phyloP scores from a whole-genome alignment of 2,113 vertebrate genomes.

The Callospermophilus lateralis region DNA sequence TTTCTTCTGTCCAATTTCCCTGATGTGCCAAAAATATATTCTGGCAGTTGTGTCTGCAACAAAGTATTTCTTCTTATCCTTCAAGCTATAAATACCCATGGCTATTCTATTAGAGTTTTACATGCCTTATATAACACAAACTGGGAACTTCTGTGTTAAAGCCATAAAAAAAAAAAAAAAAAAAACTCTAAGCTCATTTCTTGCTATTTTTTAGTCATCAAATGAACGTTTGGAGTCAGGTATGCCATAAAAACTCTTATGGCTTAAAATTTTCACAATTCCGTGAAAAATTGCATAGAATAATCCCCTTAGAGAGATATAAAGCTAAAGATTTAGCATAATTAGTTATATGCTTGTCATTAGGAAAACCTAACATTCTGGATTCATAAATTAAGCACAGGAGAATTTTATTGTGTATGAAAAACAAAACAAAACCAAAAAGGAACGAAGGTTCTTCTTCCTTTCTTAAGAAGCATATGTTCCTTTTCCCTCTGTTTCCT shows the following conservation, averaged over 20 bases:
- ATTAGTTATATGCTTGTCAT: background rate
- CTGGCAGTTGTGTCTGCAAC: background rate
- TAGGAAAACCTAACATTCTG: conserved; percentile 37
- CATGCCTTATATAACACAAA: background rate
- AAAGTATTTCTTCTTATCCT: background rate
- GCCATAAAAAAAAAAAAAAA: too few species aligned
- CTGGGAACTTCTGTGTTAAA: background rate
- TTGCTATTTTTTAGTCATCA: conserved; percentile 22
- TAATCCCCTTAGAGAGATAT: background rate
- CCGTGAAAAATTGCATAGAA: background rate
- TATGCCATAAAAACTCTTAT: background rate
- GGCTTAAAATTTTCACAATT: background rate
- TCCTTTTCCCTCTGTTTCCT: background rate
- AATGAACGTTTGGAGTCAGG: background rate
- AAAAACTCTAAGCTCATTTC: background rate
- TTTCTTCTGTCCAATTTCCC: background rate
- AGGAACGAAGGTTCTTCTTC: background rate
- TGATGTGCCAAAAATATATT: background rate
- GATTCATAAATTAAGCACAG: background rate
- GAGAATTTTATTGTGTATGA: conserved; percentile 22
- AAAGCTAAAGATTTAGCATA: conserved; percentile 13
- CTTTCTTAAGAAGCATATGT: background rate
- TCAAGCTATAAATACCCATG: background rate
- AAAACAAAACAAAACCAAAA: background rate
- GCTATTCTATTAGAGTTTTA: conserved; percentile 3